Conservation (phyloP, 2,888 invertebrate species). For the Nineta flava region DNA sequence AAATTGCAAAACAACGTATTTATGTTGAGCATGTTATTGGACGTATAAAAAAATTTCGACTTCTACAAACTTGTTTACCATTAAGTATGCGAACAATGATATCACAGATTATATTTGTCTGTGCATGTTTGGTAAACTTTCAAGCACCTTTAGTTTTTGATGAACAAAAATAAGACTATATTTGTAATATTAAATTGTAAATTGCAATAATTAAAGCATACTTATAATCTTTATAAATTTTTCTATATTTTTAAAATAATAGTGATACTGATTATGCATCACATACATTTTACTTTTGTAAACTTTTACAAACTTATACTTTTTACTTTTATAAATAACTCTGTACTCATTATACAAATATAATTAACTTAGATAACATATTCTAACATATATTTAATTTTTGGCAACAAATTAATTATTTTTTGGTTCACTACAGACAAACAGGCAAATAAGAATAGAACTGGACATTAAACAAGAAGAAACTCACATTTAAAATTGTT, state of each 20-base stretch:
- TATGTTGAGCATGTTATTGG: conserved; percentile 15
- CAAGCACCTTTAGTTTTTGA: conserved; percentile 5
- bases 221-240: too few relatives aligned
- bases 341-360: background rate
- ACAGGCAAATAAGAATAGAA: conserved; percentile 1
- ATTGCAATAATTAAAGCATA: conserved; percentile 3
- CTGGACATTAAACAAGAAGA: background rate
- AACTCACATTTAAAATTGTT: conserved; percentile 2
- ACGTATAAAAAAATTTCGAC: conserved; percentile 13
- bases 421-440: too few relatives aligned
- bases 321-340: background rate
- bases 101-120: conserved; percentile 12
- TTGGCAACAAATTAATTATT: too few relatives aligned
- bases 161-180: background rate
- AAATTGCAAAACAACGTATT: conserved; percentile 14
- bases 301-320: too few relatives aligned
- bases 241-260: too few relatives aligned
- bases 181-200: conserved; percentile 1
- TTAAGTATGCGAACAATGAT: conserved; percentile 11
- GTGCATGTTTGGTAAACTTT: conserved; percentile 12
- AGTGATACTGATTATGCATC: too few relatives aligned
- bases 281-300: too few relatives aligned
- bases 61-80: conserved; percentile 11
- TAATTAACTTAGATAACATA: too few relatives aligned
- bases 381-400: background rate